Base-by-base conservation (phyloP, 2,888 invertebrate genomes). In the Cynaeus angustus region DNA sequence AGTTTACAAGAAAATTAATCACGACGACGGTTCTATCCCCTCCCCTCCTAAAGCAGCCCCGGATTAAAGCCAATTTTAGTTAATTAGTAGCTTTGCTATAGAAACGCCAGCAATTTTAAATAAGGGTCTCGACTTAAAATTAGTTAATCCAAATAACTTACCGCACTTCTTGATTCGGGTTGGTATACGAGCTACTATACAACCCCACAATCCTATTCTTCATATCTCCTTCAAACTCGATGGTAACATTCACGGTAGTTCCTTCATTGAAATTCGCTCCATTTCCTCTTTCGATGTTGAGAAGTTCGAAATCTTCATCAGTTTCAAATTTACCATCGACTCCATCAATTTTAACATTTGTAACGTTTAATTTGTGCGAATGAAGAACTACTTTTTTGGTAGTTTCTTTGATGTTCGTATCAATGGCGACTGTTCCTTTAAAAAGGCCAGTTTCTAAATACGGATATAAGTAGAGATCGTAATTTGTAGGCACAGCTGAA, bases 171-270 rank as follows among this genome's bases (percentile, higher is more conserved):
- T 83, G 83, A 14, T 79, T 73, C 6, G 73, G 79, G 78, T 83
- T 85, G 1, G 52, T 64, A 72, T 94, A 91, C 4, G 86, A 87
- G 68, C 93, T 93, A 74, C 88, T 88, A 82, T 94, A 94, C 65
- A 94, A 87, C 3, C 94, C 94, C 64, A 92, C 90, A 78, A 93
- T 91, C 73, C 90, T 89, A 71, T 89, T 87, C 21, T 88, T 89
- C 80, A 93, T 86, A 71, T 87, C 87, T 0, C 94, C 94, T 70
- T 85, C 83, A 78, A 91, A 94, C 37, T 88, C 83, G 46, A 94
- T 87, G 43, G 83, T 80, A 9, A 93, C 80, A 9, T 84, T 83
- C 79, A 91, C 90, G 61, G 83, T 84, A 4, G 77, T 76, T 1
- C 58, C 64, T 10, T 12, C 7, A 12, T 45, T 46, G 71, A 82